Evolutionary conservation across 2,888 invertebrate genomes (phyloP), one percentile per base, ranked within the genome.

Genomic region (Glaucopsyche alexis): DNA sequence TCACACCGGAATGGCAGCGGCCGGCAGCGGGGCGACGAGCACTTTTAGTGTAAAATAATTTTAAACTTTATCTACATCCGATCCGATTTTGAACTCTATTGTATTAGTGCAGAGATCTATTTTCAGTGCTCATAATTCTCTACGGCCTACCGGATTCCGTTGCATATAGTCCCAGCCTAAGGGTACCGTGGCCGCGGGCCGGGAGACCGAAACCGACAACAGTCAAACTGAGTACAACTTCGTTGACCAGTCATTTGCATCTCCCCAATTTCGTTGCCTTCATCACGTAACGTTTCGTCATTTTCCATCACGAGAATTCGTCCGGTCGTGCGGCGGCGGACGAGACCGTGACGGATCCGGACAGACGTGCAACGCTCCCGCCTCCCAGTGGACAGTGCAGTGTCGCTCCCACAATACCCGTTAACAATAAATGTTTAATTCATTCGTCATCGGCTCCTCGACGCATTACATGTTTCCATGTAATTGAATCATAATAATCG

Each of bases 271-370:
- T 80, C 76, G 80, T 76, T 78, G 79, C 79, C 76, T 78, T 80
- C 81, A 80, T 83, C 86, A 86, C 85, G 84, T 82, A 80, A 82
- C 78, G 80, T 87, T 87, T 85, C 85, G 83, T 84, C 81, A 87
- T 82, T 83, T 83, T 80, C 80, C 81, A 84, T 85, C 86, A 87
- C 88, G 86, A 85, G 86, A 84, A 80, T 81, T 80, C 79, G 78
- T 78, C 78, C 76, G 73, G 74, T 66, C 64, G 71, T 74, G 76
- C 76, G 72, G 76, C 85, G 84, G 83, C 83, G 85, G 85, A 83
- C 77, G 84, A 81, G 84, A 83, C 88, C 89, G 85, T 87, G 85
- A 85, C 88, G 78, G 86, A 90, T 88, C 84, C 84, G 80, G 83
- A 86, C 85, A 86, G 87, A 13, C 14, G 29, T 60, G 60, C 60